phyloP scores from a whole-genome alignment of 2,113 vertebrate genomes.

The Aegithalos caudatus region DNA sequence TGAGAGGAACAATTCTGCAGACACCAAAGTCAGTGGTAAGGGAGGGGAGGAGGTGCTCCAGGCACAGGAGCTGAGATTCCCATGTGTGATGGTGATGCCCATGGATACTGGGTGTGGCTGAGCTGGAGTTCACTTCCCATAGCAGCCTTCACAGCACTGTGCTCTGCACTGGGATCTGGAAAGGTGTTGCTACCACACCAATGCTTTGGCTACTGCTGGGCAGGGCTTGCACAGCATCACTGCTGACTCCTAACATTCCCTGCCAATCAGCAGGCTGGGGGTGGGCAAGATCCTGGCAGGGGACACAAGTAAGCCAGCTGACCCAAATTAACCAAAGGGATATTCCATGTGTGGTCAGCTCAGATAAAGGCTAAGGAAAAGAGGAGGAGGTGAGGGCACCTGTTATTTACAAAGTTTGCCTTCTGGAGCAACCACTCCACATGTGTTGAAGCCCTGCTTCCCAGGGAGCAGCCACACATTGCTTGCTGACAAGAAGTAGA shows the following conservation, averaged over 20 bases:
- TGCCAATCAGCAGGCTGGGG: background rate
- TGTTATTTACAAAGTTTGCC: background rate
- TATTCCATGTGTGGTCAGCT: background rate
- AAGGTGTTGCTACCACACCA: background rate
- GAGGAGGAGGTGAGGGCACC: background rate
- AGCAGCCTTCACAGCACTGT: background rate
- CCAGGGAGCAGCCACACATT: background rate
- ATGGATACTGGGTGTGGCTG: background rate
- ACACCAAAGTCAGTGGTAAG: background rate
- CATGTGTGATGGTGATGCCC: background rate
- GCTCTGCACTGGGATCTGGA: background rate
- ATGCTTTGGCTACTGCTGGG: background rate
- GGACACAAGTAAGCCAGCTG: background rate
- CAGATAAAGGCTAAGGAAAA: background rate
- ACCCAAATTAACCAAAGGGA: background rate
- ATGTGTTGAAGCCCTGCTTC: accelerated
- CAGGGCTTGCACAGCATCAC: background rate
- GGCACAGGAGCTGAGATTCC: accelerated
- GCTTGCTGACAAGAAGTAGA: background rate
- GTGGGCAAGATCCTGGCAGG: background rate
- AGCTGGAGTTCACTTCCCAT: background rate
- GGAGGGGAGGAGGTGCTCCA: background rate
- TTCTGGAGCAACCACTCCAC: background rate
- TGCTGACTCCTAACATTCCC: background rate
- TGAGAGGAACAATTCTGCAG: background rate